Evolutionary conservation across 2,888 invertebrate species (phyloP).

Genomic region (Chaitophorus viminalis): DNA sequence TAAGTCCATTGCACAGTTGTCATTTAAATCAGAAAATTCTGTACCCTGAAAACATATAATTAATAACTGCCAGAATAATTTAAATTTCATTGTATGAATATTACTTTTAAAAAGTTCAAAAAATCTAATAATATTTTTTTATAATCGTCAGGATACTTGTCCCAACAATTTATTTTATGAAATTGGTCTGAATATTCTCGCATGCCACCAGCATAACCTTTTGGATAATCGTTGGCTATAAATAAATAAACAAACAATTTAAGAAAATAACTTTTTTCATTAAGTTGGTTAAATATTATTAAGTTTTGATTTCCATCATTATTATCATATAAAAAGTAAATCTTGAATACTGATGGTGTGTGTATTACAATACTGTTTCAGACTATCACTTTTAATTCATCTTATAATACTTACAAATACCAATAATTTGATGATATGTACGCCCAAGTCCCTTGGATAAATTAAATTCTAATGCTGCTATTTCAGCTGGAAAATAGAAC

Average conservation of each 20-base stretch:
- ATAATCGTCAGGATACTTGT: constrained; percentile 23
- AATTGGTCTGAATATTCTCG: constrained; percentile 17
- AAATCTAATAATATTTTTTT: constrained; percentile 29
- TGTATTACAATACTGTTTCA: neutral
- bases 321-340: neutral
- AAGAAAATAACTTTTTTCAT: neutral
- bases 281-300: no score
- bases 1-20: constrained; percentile 16
- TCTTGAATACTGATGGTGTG: neutral
- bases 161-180: constrained; percentile 34
- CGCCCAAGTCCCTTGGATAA: neutral
- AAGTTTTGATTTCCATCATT: no score
- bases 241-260: neutral
- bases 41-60: constrained; percentile 7
- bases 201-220: constrained; percentile 44
- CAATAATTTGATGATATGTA: constrained; percentile 44
- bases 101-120: constrained; percentile 29
- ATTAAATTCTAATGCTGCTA: constrained; percentile 35
- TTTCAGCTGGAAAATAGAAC: constrained; percentile 58
- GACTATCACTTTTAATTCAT: no score
- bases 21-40: neutral
- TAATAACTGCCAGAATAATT: neutral
- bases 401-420: constrained; percentile 22
- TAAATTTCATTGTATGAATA: neutral
- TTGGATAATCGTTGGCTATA: constrained; percentile 22